Evolutionary conservation across 35 echinoderm and acorn worm genomes (phyloP), one percentile per base, ranked within the genome.

Genomic region (Holothuria glaberrima): DNA sequence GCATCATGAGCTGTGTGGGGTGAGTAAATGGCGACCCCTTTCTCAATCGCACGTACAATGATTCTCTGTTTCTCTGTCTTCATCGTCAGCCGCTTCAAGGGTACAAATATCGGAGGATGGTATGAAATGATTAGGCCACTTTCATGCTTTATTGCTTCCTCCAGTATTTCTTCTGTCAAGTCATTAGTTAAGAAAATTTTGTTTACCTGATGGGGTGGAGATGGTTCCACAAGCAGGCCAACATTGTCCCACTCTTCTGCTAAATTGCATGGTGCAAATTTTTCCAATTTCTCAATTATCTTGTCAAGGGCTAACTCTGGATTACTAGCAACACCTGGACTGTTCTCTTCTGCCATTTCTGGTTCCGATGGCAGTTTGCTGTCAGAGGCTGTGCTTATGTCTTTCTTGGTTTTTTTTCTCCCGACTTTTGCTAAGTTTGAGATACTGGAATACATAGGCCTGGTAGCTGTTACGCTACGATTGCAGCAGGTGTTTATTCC

Each of bases 231-330:
- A 34, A 97, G 90, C 68, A 97, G 48, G 25, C 95, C 95, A 2
- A 97, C 95, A 54, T 97, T 97, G 82, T 97, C 95, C 95, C 95
- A 97, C 52, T 86, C 80, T 60, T 76, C 92, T 30, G 95, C 95
- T 57, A 97, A 66, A 58, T 63, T 81, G 16, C 67, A 69, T 44
- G 95, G 92, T 26, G 95, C 95, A 92, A 97, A 92, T 14, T 75
- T 65, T 33, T 97, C 80, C 22, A 97, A 86, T 30, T 78, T 69
- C 5, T 61, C 25, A 19, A 97, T 68, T 41, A 94, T 20, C 20
- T 24, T 59, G 18, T 33, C 57, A 18, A 84, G 80, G 9, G 19
- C 27, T 36, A 84, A 48, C 18, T 38, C 9, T 30, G 46, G 46
- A 61, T 63, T 56, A 30, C 38, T 41, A 41, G 17, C 34, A 4